Base-by-base conservation (phyloP, 2,888 invertebrate genomes). In the Hesperia comma region DNA sequence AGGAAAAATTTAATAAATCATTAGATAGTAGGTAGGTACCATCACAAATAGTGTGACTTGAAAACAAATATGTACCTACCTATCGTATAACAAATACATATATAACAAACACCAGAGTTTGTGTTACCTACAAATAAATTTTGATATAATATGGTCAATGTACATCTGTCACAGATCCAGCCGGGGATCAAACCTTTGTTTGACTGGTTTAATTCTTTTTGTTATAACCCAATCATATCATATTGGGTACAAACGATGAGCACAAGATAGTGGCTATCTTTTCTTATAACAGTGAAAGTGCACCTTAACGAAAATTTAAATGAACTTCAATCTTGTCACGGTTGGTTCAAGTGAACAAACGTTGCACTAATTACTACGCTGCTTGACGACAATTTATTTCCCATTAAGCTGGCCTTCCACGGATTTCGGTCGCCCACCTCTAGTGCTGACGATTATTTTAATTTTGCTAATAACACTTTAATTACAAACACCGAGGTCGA, bases 391-490 rank as follows among this genome's bases (percentile, higher is more conserved):
- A 92, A 92, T 92, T 92, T 92, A 92, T 92, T 91, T 91, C 89
- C 84, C 92, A 91, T 92, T 91, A 91, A 80, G 74, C 70, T 75
- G 84, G 81, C 90, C 90, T 90, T 90, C 87, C 78, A 72, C 78
- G 77, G 83, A 85, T 86, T 88, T 88, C 83, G 88, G 86, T 87
- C 87, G 81, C 84, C 87, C 80, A 84, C 86, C 87, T 86, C 82
- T 75, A 72, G 76, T 79, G 77, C 79, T 81, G 76, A 79, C 81
- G 82, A 86, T 90, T 88, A 90, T 90, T 90, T 90, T 91, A 91
- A 92, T 92, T 92, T 88, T 79, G 86, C 89, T 90, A 90, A 91
- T 87, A 85, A 88, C 90, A 88, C 87, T 91, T 92, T 92, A 92
- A 92, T 92, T 92, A 89, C 83, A 77, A 75, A 72, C 68, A 71